Evolutionary conservation across 2,888 invertebrate species (phyloP), one percentile per base, ranked within the genome.

Genomic region (Amblyteles armatorius): DNA sequence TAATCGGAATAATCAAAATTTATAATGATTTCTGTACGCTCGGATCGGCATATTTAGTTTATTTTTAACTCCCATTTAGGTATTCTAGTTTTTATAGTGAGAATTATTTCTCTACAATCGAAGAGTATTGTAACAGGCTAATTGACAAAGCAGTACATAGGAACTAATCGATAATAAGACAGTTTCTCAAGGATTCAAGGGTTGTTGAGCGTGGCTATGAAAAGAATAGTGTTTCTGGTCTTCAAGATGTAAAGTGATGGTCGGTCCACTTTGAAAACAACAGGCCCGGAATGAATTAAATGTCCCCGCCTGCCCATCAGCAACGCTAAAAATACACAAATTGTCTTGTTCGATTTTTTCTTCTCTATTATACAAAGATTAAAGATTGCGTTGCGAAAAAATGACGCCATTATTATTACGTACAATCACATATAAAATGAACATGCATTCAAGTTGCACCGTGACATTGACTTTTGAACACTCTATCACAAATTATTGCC

Each of bases 251-350:
- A 60, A 33, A 79, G 22, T 6, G 78, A 50, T 19, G 78, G 78
- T 60, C 78, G 57, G 19, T 79, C 78, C 26, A 79, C 78, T 13
- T 60, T 79, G 48, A 79, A 79, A 40, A 22, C 9, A 22, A 57
- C 44, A 9, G 48, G 68, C 3, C 22, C 11, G 22, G 16, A 19
- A 9, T 36, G 33, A 33, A 33, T 33, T 9, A 50, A 0, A 5
- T 13, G 9, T 50, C 22, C 5, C 19, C 33, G 22, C 2, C 0
- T 33, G 13, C 0, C 0, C 19, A 13, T 11, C 11, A 36, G 11
- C n/a, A 76, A 0, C 16, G 57, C 78, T 78, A 57, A 60, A 78
- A 78, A 57, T 36, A 76, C 11, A 68, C 22, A 16, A 67, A 67
- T 9, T 40, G 9, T 40, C 9, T 40, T 11, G 5, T 9, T 40